Percentiles rank a stretch among this genome's conserved stretches.
Conservation (phyloP, 1,140 invertebrate species). For the Rhizoglyphus robini region DNA sequence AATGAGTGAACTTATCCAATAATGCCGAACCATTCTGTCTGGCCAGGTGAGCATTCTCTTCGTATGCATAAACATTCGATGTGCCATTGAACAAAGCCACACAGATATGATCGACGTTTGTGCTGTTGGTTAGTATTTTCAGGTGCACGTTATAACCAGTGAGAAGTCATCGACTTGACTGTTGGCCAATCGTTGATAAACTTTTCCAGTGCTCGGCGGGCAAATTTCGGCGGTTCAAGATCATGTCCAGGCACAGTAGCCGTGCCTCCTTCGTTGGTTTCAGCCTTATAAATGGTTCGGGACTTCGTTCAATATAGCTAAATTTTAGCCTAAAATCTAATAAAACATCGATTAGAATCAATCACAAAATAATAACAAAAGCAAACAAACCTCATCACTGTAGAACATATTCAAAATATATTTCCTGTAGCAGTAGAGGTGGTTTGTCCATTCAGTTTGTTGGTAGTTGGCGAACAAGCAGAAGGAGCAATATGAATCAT, state of each 20-base stretch:
- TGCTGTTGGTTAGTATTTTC: background rate
- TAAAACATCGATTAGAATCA: too few relatives aligned
- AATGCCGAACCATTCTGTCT: slow-evolving; percentile 81
- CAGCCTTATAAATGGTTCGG: slow-evolving; percentile 36
- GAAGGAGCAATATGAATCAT: slow-evolving; percentile 88
- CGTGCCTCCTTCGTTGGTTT: slow-evolving; percentile 32
- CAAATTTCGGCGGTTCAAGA: slow-evolving; percentile 89
- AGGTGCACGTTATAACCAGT: slow-evolving; percentile 39
- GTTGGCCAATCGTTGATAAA: slow-evolving; percentile 75
- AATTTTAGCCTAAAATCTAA: too few relatives aligned
- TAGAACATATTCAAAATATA: too few relatives aligned
- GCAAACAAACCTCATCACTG: slow-evolving; percentile 43
- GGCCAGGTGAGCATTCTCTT: slow-evolving; percentile 54
- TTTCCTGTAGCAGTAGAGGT: slow-evolving; percentile 48
- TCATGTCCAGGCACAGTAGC: slow-evolving; percentile 83
- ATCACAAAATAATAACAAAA: too few relatives aligned
- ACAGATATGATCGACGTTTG: background rate
- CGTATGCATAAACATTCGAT: slow-evolving; percentile 9
- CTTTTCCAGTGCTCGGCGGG: slow-evolving; percentile 72
- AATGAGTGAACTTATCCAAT: slow-evolving; percentile 94
- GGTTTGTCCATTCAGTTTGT: slow-evolving; percentile 60
- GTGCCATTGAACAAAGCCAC: background rate
- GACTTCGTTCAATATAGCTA: background rate
- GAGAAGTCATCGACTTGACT: slow-evolving; percentile 67
- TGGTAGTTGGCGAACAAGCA: slow-evolving; percentile 80